phyloP scores from a whole-genome alignment of 2,113 vertebrate genomes.

The Tychaedon coryphoeus region DNA sequence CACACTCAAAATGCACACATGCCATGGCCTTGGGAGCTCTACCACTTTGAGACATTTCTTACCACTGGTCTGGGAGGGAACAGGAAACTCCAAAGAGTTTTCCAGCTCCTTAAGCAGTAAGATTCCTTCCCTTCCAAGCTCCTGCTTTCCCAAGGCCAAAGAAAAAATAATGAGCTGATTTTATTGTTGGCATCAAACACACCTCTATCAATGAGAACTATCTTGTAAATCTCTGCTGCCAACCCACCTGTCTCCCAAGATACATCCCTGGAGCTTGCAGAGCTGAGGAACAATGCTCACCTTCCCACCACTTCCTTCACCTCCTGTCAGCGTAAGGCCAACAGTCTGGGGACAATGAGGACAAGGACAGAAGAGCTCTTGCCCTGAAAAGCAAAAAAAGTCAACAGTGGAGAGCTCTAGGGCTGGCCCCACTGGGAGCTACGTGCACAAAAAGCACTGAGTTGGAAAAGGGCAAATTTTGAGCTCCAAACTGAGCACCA shows the following conservation, averaged over 20 bases:
- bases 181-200: neutral
- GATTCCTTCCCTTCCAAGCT: neutral
- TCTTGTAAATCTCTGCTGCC: neutral
- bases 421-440: neutral
- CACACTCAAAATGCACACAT: neutral
- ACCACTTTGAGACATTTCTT: neutral
- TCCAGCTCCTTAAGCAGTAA: neutral
- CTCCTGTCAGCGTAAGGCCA: neutral
- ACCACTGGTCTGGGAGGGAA: neutral
- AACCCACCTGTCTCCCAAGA: neutral
- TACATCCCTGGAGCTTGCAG: neutral
- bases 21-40: neutral
- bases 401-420: neutral
- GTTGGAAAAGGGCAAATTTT: neutral
- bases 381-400: neutral
- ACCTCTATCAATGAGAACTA: rapidly evolving
- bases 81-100: neutral
- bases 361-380: neutral
- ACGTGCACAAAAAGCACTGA: rapidly evolving
- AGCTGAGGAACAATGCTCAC: neutral
- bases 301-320: neutral
- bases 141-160: neutral
- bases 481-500: neutral
- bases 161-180: neutral
- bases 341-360: neutral